Evolutionary conservation across 2,888 invertebrate genomes (phyloP), one percentile per base, ranked within the genome.

Genomic region (Acanthosepion pharaonis): DNA sequence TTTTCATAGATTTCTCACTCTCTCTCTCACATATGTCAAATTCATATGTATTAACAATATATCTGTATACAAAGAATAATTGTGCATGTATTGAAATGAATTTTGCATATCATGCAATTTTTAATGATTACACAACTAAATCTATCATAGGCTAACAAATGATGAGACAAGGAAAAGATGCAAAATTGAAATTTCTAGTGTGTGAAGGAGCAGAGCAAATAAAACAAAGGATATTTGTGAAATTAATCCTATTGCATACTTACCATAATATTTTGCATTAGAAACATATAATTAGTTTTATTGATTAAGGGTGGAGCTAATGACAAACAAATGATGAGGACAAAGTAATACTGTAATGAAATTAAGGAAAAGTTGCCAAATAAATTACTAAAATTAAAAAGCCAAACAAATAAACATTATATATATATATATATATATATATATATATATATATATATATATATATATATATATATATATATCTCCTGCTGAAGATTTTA

Each of bases 221-320:
- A n/a, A 78, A n/a, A 78, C 78, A 78, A 78, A 78, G 78, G 33
- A 33, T 78, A 78, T 78, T 78, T n/a, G n/a, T n/a, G 78, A 78
- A 78, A 78, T 23, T 33, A 78, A 78, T 78, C n/a, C n/a, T 33
- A 78, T 78, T n/a, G n/a, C n/a, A 78, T 78, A 78, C 78, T 78
- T 78, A 78, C 78, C 78, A 78, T 15, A 78, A 78, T 78, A 78
- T 78, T 78, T 78, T 78, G 11, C n/a, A 23, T 78, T 78, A 33
- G 78, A 78, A 33, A 78, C 18, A 78, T 78, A 78, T 78, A 78
- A 78, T 78, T 78, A 78, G 78, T n/a, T 78, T 11, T 78, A 78
- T 78, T 78, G 78, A 78, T 78, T 78, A 11, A 78, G 78, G 78
- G 78, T 78, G 78, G n/a, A 78, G 78, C 78, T n/a, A 78, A 78